These are phyloP conservation scores for Volucella bombylans DNA, from an alignment of 2,888 invertebrate genomes.

Conservation along the genomic window DNA sequence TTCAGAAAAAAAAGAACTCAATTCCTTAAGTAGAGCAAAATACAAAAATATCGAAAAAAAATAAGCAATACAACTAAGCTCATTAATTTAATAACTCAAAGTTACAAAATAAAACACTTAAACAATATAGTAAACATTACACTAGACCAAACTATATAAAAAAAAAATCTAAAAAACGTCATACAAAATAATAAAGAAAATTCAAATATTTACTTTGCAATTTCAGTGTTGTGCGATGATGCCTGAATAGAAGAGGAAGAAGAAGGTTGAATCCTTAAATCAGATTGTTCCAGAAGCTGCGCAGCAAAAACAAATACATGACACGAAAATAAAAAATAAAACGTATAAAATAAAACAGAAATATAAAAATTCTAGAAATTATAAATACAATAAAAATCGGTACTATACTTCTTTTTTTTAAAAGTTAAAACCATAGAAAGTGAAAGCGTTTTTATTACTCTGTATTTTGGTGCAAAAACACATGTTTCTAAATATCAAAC, in stretches of 20 bases:
- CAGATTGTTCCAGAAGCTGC: slow-evolving; percentile 88
- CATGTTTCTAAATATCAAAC: slow-evolving; percentile 64
- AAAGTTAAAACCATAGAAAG: slow-evolving; percentile 18
- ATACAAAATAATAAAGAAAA: slow-evolving; percentile 79
- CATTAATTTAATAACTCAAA: no score
- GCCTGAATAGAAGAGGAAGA: slow-evolving; percentile 84
- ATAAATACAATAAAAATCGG: slow-evolving; percentile 53
- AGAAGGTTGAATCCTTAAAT: slow-evolving; percentile 83
- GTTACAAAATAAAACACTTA: no score
- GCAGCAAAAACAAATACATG: slow-evolving; percentile 83
- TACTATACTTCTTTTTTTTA: slow-evolving; percentile 8
- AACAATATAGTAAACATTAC: background rate
- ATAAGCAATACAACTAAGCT: no score
- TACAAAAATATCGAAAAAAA: no score
- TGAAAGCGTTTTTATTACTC: slow-evolving; percentile 48
- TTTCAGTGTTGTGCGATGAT: slow-evolving; percentile 84
- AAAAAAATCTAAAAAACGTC: slow-evolving; percentile 60
- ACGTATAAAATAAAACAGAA: slow-evolving; percentile 78
- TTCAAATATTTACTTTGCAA: slow-evolving; percentile 86
- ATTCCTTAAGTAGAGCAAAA: no score
- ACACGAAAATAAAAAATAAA: slow-evolving; percentile 74
- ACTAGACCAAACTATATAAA: background rate
- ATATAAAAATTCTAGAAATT: slow-evolving; percentile 71
- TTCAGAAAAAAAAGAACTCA: no score
- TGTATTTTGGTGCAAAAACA: slow-evolving; percentile 74